Percentiles rank a stretch among this genome's conserved stretches.
Evolutionary conservation across 1,140 invertebrate genomes (phyloP).

Genomic region (Atta colombica): DNA sequence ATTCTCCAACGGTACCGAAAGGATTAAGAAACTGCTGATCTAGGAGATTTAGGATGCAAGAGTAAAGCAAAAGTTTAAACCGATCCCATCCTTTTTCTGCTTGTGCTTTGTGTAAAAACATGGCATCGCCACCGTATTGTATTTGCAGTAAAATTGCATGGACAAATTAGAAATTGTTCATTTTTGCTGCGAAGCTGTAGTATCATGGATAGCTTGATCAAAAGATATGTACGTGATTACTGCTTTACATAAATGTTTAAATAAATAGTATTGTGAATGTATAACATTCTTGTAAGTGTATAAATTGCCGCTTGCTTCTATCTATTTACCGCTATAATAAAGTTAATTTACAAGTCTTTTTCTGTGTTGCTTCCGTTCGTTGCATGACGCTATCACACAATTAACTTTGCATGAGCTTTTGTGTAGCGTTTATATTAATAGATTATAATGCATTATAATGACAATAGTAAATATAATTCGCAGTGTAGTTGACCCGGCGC

Average conservation of each 20-base stretch:
- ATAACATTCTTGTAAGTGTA: not conserved
- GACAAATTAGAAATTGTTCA: not conserved
- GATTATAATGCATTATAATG: not conserved
- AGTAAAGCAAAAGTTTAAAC: slow-evolving; percentile 27
- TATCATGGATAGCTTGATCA: not conserved
- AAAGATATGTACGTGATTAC: slow-evolving; percentile 51
- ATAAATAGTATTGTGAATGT: not conserved
- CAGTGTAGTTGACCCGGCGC: slow-evolving; percentile 94
- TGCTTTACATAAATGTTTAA: slow-evolving; percentile 4
- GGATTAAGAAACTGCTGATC: slow-evolving; percentile 21
- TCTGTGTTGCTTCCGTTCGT: not conserved
- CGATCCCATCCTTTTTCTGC: slow-evolving; percentile 25
- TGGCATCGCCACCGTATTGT: slow-evolving; percentile 51
- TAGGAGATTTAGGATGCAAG: slow-evolving; percentile 27
- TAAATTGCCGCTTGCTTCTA: not conserved
- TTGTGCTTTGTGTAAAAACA: slow-evolving; percentile 34
- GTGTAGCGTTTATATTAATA: slow-evolving; percentile 33
- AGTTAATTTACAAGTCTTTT: not conserved
- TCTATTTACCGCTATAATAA: not conserved
- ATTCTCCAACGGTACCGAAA: not conserved
- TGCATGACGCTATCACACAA: slow-evolving; percentile 25
- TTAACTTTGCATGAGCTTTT: slow-evolving; percentile 25
- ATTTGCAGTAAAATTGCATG: slow-evolving; percentile 52
- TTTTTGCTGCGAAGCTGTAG: not conserved
- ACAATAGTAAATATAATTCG: slow-evolving; percentile 71